Conservation (phyloP, 1,140 invertebrate species). For the Zaprionus nigranus region DNA sequence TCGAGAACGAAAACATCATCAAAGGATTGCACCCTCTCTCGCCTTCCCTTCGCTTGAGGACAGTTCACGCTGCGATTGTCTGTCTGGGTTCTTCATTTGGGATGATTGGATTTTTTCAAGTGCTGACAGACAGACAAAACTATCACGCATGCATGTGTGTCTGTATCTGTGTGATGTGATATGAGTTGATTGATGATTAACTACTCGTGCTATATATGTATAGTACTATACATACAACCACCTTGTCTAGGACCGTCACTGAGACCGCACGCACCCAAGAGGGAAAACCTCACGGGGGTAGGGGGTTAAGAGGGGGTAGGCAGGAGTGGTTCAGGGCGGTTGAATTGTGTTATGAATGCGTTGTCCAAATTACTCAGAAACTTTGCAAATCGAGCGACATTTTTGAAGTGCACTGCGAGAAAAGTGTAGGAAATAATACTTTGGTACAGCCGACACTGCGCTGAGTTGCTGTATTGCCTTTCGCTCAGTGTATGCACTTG, state of each 20-base stretch:
- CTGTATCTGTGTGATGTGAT: not conserved
- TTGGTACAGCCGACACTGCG: no score
- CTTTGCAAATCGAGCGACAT: not conserved
- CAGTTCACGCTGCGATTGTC: no score
- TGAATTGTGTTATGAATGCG: constrained; percentile 9
- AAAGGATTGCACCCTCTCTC: not conserved
- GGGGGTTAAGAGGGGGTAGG: not conserved
- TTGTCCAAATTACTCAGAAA: not conserved
- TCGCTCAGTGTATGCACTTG: constrained; percentile 2
- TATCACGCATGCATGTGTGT: not conserved
- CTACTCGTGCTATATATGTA: constrained; percentile 21
- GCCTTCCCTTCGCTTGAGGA: no score
- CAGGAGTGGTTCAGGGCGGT: not conserved
- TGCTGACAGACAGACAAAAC: constrained; percentile 6
- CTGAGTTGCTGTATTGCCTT: not conserved
- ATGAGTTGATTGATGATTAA: constrained; percentile 54
- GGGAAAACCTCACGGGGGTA: constrained; percentile 2
- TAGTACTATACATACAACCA: no score
- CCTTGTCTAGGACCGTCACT: not conserved
- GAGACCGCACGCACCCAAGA: not conserved
- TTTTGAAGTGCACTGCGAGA: not conserved
- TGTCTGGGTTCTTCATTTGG: not conserved
- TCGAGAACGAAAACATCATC: not conserved
- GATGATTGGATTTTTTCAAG: constrained; percentile 36
- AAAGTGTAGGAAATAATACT: not conserved